These are phyloP conservation scores for Agrilus biguttatus DNA, from an alignment of 2,888 invertebrate species.

Conservation along the genomic window DNA sequence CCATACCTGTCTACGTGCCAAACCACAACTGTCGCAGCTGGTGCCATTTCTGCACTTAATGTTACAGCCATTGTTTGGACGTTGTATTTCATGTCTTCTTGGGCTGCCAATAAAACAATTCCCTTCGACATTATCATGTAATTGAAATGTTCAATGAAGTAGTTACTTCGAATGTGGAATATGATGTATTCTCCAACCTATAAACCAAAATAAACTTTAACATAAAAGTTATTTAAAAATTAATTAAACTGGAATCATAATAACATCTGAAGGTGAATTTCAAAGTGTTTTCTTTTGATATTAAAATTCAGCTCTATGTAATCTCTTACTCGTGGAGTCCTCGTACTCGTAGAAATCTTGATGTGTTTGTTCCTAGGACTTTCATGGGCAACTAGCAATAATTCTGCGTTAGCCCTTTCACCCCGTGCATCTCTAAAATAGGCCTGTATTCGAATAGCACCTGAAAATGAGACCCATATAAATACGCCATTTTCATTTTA, in stretches of 20 bases:
- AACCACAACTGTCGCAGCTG: constrained; percentile 77
- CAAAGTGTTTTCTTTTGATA: neutral
- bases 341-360: constrained; percentile 73
- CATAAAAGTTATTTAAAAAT: too few relatives aligned
- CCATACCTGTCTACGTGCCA: constrained; percentile 75
- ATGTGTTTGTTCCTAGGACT: constrained; percentile 73
- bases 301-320: neutral
- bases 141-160: constrained; percentile 75
- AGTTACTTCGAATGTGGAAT: constrained; percentile 86
- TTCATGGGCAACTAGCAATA: constrained; percentile 62
- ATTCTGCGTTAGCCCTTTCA: constrained; percentile 49
- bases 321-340: constrained; percentile 48
- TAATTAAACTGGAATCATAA: constrained; percentile 2
- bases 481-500: neutral
- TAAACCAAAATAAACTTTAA: constrained; percentile 7
- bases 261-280: neutral
- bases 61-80: constrained; percentile 72
- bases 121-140: constrained; percentile 90
- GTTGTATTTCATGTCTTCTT: constrained; percentile 66
- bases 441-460: constrained; percentile 38
- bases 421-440: constrained; percentile 54
- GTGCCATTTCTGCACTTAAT: constrained; percentile 81
- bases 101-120: constrained; percentile 70
- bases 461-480: constrained; percentile 5
- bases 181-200: constrained; percentile 89